Evolutionary conservation across 2,888 invertebrate genomes (phyloP).

Genomic region (Heliconius cydno): DNA sequence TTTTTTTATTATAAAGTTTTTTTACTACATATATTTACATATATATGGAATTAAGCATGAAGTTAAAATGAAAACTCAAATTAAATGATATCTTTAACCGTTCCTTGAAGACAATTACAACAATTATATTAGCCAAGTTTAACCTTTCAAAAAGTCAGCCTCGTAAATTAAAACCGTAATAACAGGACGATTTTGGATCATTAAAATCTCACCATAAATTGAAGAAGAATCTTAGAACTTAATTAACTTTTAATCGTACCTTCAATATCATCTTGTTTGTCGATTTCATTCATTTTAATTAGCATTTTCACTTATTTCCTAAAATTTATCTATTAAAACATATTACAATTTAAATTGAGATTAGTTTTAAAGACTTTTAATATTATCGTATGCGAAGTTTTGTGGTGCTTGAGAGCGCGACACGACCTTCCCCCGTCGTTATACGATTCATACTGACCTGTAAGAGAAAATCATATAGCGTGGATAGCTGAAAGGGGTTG

Average conservation of each 20-base stretch:
- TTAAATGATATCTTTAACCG: not conserved
- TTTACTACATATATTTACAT: too few relatives aligned
- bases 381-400: constrained; percentile 39
- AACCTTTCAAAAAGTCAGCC: not conserved
- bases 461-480: not conserved
- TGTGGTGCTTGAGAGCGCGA: constrained; percentile 34
- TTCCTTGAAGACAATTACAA: not conserved
- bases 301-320: constrained; percentile 18
- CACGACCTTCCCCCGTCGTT: constrained; percentile 43
- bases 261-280: constrained; percentile 45
- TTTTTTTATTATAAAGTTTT: too few relatives aligned
- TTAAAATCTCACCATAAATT: constrained; percentile 26
- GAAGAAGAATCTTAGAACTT: constrained; percentile 19
- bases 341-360: not conserved
- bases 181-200: constrained; percentile 8
- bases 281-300: constrained; percentile 34
- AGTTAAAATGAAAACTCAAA: not conserved
- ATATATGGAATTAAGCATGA: not conserved
- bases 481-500: constrained; percentile 20
- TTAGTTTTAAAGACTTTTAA: not conserved
- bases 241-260: constrained; percentile 40
- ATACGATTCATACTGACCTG: constrained; percentile 45
- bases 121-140: not conserved
- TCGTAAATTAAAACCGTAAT: not conserved
- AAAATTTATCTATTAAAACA: not conserved